A percentile compares a stretch with the other conserved stretches of the same genome.
Conservation (phyloP, 1,140 invertebrate genomes). For the Pogonomyrmex californicus region DNA sequence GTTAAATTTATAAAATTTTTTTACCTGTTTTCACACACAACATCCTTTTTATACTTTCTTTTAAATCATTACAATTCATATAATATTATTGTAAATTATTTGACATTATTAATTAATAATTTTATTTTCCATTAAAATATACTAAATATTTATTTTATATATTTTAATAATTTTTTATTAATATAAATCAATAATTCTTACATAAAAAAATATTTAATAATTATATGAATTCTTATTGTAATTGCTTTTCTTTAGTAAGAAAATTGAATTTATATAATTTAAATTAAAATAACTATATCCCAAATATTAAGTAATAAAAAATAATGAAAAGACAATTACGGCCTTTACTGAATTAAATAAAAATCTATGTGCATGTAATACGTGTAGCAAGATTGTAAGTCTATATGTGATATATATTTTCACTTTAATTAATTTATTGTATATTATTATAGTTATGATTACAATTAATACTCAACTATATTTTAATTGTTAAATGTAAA, state of each 20-base stretch:
- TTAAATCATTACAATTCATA: not conserved
- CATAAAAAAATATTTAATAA: not conserved
- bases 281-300: too few relatives aligned
- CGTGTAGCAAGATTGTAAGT: conserved; percentile 30
- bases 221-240: not conserved
- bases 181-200: too few relatives aligned
- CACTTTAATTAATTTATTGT: conserved; percentile 24
- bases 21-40: not conserved
- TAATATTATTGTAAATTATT: not conserved
- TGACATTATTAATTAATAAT: conserved; percentile 3
- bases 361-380: conserved; percentile 64
- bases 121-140: not conserved
- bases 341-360: conserved; percentile 36
- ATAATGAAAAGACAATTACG: not conserved
- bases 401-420: conserved; percentile 28
- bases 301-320: too few relatives aligned
- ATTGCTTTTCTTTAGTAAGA: not conserved
- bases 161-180: too few relatives aligned
- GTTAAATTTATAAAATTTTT: not conserved
- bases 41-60: not conserved
- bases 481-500: conserved; percentile 28
- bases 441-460: conserved; percentile 8
- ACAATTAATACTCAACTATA: conserved; percentile 1
- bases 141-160: too few relatives aligned
- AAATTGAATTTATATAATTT: not conserved